Conservation (phyloP, 2,113 vertebrate species). For the Rattus rattus region DNA sequence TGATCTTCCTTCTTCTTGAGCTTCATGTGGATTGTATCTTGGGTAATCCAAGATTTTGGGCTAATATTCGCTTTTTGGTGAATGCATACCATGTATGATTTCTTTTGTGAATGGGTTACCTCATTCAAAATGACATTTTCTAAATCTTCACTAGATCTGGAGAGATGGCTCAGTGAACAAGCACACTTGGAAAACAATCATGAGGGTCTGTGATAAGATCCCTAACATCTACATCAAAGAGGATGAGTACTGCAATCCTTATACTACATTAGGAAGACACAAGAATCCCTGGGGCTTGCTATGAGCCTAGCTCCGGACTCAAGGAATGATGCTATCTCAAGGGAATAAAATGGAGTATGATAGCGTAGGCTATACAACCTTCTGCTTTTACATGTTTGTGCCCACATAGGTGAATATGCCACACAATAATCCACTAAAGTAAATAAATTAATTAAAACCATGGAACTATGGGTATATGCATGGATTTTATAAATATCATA, state of each 20-base stretch:
- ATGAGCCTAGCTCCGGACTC: too few relatives aligned
- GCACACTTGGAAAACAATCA: too few relatives aligned
- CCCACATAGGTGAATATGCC: background rate
- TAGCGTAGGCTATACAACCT: fast-evolving
- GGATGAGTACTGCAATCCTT: background rate
- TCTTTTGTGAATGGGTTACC: too few relatives aligned
- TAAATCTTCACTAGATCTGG: too few relatives aligned
- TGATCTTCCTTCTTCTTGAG: too few relatives aligned
- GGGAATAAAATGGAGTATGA: background rate
- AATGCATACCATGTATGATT: too few relatives aligned
- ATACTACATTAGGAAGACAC: background rate
- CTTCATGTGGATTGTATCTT: too few relatives aligned
- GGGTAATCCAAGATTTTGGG: too few relatives aligned
- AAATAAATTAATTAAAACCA: background rate
- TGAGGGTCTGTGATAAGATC: background rate
- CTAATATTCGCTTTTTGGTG: too few relatives aligned
- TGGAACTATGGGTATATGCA: background rate
- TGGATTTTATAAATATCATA: background rate
- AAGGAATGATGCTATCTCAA: background rate
- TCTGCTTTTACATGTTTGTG: background rate
- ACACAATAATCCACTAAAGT: background rate
- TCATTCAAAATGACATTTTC: too few relatives aligned
- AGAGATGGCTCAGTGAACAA: background rate
- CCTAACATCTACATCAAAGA: background rate
- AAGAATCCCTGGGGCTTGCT: background rate